phyloP scores from a whole-genome alignment of 2,113 vertebrate genomes.

The Cephalopholis sonnerati region DNA sequence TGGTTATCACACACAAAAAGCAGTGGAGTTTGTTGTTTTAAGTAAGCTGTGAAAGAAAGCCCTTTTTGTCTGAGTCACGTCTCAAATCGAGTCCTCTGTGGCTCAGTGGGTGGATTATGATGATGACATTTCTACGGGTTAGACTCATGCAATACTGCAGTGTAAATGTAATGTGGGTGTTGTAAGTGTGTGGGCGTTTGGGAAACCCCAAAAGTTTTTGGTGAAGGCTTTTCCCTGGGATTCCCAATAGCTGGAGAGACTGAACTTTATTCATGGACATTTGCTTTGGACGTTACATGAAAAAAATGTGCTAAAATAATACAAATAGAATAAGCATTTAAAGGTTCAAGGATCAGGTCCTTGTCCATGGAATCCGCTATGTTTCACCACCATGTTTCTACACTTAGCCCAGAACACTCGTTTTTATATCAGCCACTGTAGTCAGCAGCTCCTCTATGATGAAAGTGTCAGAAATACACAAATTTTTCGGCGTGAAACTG shows the following conservation, averaged over 20 bases:
- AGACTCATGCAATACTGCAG: slow-evolving; percentile 12
- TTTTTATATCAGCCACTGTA: too few relatives aligned
- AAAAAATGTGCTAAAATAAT: background rate
- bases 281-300: background rate
- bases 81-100: background rate
- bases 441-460: too few relatives aligned
- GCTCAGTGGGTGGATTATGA: slow-evolving; percentile 18
- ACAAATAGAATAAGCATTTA: background rate
- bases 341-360: too few relatives aligned
- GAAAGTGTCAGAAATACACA: too few relatives aligned
- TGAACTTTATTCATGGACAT: background rate
- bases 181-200: slow-evolving; percentile 1
- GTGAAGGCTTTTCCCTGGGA: background rate
- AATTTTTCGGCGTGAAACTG: too few relatives aligned
- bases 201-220: slow-evolving; percentile 24
- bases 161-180: slow-evolving; percentile 24
- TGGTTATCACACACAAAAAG: background rate
- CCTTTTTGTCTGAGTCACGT: background rate
- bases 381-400: too few relatives aligned
- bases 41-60: slow-evolving; percentile 1
- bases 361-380: too few relatives aligned
- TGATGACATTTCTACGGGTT: slow-evolving; percentile 28
- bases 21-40: slow-evolving; percentile 12
- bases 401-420: too few relatives aligned
- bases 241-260: slow-evolving; percentile 9